Percentiles rank a stretch among this genome's conserved stretches.
phyloP scores from a whole-genome alignment of 2,797 vertebrate species.

The Darevskia nairensis region DNA sequence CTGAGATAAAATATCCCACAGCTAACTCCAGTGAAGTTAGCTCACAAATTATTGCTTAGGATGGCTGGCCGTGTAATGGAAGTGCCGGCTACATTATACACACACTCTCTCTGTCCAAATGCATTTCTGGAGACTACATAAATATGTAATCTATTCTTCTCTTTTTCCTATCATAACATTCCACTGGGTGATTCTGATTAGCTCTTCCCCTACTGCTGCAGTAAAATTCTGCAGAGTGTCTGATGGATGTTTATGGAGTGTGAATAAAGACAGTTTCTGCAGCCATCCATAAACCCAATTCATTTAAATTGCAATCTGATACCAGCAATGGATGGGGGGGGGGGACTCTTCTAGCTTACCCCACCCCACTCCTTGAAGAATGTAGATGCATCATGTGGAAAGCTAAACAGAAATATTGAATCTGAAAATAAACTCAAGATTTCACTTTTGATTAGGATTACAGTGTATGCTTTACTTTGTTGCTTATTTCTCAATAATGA shows the following conservation, averaged over 20 bases:
- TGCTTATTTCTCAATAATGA: neutral
- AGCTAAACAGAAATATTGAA: conserved; percentile 46
- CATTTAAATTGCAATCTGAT: conserved; percentile 57
- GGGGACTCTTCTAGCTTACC: neutral
- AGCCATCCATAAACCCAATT: conserved; percentile 71
- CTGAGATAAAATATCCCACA: neutral
- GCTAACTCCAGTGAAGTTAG: neutral
- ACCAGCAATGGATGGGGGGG: conserved; percentile 43
- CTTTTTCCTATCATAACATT: conserved; percentile 48
- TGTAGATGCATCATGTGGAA: conserved; percentile 36
- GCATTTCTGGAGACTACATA: conserved; percentile 56
- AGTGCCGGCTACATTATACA: conserved; percentile 31
- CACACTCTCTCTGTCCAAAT: conserved; percentile 42
- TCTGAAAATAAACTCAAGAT: conserved; percentile 24
- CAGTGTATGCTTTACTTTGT: neutral
- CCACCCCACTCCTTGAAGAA: neutral
- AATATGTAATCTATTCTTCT: conserved; percentile 47
- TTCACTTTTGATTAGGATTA: neutral
- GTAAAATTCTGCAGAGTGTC: conserved; percentile 30
- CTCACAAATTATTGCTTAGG: conserved; percentile 1
- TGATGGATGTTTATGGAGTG: conserved; percentile 62
- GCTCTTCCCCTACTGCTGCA: conserved; percentile 47
- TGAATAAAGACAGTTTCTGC: conserved; percentile 61
- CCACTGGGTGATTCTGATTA: conserved; percentile 48
- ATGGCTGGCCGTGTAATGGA: neutral